Evolutionary conservation across 2,797 vertebrate species (phyloP).

Genomic region (Acipenser ruthenus): DNA sequence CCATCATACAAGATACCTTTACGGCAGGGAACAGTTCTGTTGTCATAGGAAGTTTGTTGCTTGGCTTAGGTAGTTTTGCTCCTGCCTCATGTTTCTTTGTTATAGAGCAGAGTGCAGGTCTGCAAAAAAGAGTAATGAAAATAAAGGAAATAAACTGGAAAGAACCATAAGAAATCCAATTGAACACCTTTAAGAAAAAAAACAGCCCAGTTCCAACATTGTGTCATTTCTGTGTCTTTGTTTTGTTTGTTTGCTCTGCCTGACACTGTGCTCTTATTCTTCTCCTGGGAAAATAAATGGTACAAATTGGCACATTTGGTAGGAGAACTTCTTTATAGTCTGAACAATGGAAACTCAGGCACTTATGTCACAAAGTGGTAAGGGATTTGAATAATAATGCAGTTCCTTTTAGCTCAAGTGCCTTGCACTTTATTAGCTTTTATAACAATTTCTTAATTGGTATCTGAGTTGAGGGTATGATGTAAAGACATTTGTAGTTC

Average conservation of each 20-base stretch:
- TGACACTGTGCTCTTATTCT: slow-evolving; percentile 15
- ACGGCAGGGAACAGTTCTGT: too few species aligned
- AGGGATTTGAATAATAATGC: not conserved
- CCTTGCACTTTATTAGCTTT: not conserved
- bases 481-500: too few species aligned
- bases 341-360: not conserved
- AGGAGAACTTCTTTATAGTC: not conserved
- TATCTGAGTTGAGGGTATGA: too few species aligned
- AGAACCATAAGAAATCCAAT: not conserved
- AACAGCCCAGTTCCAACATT: too few species aligned
- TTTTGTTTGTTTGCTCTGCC: not conserved
- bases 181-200: too few species aligned
- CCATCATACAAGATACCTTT: too few species aligned
- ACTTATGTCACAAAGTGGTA: not conserved
- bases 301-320: slow-evolving; percentile 1
- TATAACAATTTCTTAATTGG: not conserved
- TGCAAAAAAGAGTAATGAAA: slow-evolving; percentile 1
- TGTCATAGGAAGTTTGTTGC: not conserved
- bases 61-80: slow-evolving; percentile 9
- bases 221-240: too few species aligned
- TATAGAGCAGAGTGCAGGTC: slow-evolving; percentile 2
- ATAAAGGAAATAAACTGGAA: slow-evolving; percentile 5
- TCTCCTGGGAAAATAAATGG: not conserved
- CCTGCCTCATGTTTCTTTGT: slow-evolving; percentile 6
- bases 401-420: not conserved